Evolutionary conservation across 2,888 invertebrate genomes (phyloP).

Genomic region (Thyatira batis): DNA sequence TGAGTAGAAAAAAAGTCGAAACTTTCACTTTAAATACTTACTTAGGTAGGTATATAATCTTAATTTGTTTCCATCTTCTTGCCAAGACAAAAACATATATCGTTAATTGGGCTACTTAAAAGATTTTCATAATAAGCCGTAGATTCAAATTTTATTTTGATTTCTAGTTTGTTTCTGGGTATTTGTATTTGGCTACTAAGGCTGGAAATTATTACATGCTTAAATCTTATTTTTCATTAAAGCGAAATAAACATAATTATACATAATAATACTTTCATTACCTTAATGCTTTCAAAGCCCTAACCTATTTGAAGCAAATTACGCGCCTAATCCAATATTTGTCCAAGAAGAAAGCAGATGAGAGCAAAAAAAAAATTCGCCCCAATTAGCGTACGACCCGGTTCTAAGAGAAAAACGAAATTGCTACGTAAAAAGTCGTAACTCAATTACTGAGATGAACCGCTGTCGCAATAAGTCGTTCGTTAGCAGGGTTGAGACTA

Average conservation of each 20-base stretch:
- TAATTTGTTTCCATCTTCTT: too few relatives aligned
- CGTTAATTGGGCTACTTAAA: too few relatives aligned
- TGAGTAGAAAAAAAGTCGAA: neutral
- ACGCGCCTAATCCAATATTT: constrained; percentile 76
- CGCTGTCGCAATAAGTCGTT: constrained; percentile 80
- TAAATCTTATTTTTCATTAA: neutral
- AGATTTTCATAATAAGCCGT: too few relatives aligned
- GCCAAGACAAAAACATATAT: too few relatives aligned
- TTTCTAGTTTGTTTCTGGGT: too few relatives aligned
- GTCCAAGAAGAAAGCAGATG: constrained; percentile 55
- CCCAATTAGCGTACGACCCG: constrained; percentile 77
- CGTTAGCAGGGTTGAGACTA: constrained; percentile 69
- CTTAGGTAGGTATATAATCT: neutral
- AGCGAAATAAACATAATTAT: neutral
- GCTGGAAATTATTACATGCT: too few relatives aligned
- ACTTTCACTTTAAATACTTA: neutral
- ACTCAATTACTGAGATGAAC: constrained; percentile 81
- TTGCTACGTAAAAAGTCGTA: constrained; percentile 82
- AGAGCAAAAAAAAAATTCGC: constrained; percentile 62
- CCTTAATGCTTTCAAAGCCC: constrained; percentile 60
- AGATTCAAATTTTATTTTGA: too few relatives aligned
- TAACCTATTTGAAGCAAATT: constrained; percentile 69
- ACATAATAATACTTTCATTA: constrained; percentile 48
- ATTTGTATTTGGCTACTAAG: too few relatives aligned
- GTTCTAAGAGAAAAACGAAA: constrained; percentile 79